Conservation (phyloP, 2,113 vertebrate genomes). For the Neoarius graeffei region DNA sequence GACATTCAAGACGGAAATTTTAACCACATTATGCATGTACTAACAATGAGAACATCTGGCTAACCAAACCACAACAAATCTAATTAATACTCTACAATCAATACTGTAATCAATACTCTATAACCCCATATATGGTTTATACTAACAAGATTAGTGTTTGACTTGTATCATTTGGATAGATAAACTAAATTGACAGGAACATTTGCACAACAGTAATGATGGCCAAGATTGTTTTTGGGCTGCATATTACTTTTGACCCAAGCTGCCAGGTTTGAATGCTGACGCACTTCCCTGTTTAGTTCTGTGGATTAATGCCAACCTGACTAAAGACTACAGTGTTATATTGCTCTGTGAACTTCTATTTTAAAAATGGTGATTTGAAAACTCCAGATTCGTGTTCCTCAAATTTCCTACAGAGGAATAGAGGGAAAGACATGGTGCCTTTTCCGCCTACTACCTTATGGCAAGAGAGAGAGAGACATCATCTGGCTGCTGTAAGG, state of each 20-base stretch:
- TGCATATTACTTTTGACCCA: neutral
- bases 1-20: neutral
- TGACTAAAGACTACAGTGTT: neutral
- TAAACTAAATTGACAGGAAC: neutral
- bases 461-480: slow-evolving; percentile 1
- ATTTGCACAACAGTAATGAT: neutral
- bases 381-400: neutral
- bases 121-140: neutral
- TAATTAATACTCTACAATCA: neutral
- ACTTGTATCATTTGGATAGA: neutral
- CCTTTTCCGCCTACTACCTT: slow-evolving; percentile 26
- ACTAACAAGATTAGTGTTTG: neutral
- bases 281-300: neutral
- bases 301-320: neutral
- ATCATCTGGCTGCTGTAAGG: slow-evolving; percentile 26
- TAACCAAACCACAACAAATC: neutral
- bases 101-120: too few relatives aligned
- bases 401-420: neutral
- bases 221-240: neutral
- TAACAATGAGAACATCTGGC: neutral
- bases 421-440: slow-evolving; percentile 14
- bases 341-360: neutral
- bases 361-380: neutral
- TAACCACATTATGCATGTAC: neutral
- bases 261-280: neutral